Conservation (phyloP, 2,888 invertebrate species). For the Cabera pusaria region DNA sequence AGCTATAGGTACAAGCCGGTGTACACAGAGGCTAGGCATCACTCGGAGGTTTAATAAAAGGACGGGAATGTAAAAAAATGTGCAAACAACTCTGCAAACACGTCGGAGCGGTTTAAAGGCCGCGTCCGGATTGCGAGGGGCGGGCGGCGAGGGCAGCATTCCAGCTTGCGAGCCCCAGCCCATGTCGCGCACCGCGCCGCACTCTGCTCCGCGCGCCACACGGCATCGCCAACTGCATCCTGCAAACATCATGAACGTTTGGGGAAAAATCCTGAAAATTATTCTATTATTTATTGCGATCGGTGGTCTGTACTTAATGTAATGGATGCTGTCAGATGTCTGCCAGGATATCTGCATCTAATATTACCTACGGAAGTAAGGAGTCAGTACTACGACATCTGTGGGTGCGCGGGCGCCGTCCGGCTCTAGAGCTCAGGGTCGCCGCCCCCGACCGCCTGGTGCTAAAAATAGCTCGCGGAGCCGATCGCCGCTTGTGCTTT, state of each 20-base stretch:
- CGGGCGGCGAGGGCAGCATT: slow-evolving; percentile 65
- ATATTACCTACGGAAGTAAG: slow-evolving; percentile 22
- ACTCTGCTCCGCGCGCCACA: slow-evolving; percentile 40
- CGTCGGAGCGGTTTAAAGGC: slow-evolving; percentile 81
- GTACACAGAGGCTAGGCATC: slow-evolving; percentile 41
- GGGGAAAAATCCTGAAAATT: too few species aligned
- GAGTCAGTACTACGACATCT: slow-evolving; percentile 13
- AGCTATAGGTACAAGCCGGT: slow-evolving; percentile 22
- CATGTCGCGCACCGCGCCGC: slow-evolving; percentile 56
- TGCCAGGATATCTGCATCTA: slow-evolving; percentile 7
- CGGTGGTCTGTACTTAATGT: too few species aligned
- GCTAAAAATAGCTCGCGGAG: slow-evolving; percentile 68
- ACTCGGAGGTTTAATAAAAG: slow-evolving; percentile 70
- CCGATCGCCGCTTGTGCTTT: slow-evolving; percentile 48
- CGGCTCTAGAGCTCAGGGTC: slow-evolving; percentile 60
- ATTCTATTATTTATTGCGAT: too few species aligned
- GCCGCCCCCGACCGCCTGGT: slow-evolving; percentile 66
- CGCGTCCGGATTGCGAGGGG: slow-evolving; percentile 80
- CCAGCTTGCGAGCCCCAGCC: slow-evolving; percentile 60
- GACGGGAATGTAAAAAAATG: slow-evolving; percentile 80
- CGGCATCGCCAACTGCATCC: background rate
- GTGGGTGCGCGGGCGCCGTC: slow-evolving; percentile 48
- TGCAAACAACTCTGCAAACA: slow-evolving; percentile 82
- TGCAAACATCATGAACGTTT: too few species aligned
- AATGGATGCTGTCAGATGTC: slow-evolving; percentile 3